phyloP scores from a whole-genome alignment of 1,140 invertebrate genomes.

The Drosophila serrata region DNA sequence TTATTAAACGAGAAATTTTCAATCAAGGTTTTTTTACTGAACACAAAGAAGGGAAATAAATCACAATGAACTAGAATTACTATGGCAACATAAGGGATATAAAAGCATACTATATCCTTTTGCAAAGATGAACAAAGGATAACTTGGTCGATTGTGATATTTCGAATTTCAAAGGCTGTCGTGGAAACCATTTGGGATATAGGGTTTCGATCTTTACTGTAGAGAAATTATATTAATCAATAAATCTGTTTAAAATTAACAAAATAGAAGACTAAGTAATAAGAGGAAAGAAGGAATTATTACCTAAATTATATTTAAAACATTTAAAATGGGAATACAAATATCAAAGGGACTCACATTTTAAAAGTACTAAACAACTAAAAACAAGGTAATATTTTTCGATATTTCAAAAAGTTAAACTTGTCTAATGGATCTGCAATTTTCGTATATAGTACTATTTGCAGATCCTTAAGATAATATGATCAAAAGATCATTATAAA shows the following conservation, averaged over 20 bases:
- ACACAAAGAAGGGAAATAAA: neutral
- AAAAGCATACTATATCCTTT: neutral
- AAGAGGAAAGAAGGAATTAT: neutral
- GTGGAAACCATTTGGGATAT: neutral
- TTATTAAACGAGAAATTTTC: neutral
- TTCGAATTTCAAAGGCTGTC: neutral
- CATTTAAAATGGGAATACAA: neutral
- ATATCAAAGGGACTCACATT: neutral
- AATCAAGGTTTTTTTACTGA: neutral
- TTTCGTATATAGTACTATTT: neutral
- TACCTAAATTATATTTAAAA: neutral
- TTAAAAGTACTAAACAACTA: neutral
- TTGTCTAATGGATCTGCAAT: neutral
- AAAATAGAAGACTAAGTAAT: no score
- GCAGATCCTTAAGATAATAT: neutral
- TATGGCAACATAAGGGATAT: neutral
- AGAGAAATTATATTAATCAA: no score
- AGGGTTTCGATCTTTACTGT: neutral
- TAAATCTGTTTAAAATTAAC: no score
- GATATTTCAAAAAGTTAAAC: neutral
- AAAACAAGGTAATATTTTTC: no score
- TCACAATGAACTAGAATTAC: neutral
- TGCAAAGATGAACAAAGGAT: neutral
- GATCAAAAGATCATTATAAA: neutral
- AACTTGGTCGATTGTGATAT: neutral